A percentile compares a stretch with the other conserved stretches of the same genome.
These are phyloP conservation scores for Lepisosteus oculatus DNA, from an alignment of 2,113 vertebrate species.

Conservation along the genomic window DNA sequence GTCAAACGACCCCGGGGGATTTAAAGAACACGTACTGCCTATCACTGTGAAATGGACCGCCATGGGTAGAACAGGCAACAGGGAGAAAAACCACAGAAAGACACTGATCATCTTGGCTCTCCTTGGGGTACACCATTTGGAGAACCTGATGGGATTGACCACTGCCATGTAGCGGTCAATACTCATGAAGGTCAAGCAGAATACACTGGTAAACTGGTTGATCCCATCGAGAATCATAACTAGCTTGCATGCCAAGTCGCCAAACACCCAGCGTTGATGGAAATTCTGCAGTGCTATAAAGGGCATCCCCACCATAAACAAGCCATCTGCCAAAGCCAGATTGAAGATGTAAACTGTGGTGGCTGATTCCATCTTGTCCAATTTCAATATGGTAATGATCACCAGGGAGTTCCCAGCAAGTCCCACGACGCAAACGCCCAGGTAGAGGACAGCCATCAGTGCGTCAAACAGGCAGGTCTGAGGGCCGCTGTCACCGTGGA, in stretches of 20 bases:
- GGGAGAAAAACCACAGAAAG: constrained; percentile 61
- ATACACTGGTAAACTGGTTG: constrained; percentile 75
- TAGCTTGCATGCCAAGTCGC: constrained; percentile 55
- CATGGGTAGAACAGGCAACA: constrained; percentile 67
- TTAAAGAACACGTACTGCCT: constrained; percentile 47
- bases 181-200: constrained; percentile 68
- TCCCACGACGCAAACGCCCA: constrained; percentile 60
- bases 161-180: constrained; percentile 68
- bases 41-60: constrained; percentile 55
- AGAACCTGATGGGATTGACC: constrained; percentile 50
- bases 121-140: constrained; percentile 50
- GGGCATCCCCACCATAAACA: constrained; percentile 70
- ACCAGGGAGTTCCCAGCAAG: constrained; percentile 63
- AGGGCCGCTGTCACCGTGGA: background rate
- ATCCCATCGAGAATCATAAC: constrained; percentile 69
- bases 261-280: constrained; percentile 60
- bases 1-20: constrained; percentile 28
- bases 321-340: constrained; percentile 66
- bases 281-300: constrained; percentile 67
- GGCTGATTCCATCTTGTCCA: constrained; percentile 62
- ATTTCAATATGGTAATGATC: constrained; percentile 54
- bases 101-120: constrained; percentile 54
- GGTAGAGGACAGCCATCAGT: constrained; percentile 54
- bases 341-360: constrained; percentile 72
- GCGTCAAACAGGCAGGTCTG: constrained; percentile 36